Conservation (phyloP, 92 coral and sea anemone species). For the Phenganax marumi region DNA sequence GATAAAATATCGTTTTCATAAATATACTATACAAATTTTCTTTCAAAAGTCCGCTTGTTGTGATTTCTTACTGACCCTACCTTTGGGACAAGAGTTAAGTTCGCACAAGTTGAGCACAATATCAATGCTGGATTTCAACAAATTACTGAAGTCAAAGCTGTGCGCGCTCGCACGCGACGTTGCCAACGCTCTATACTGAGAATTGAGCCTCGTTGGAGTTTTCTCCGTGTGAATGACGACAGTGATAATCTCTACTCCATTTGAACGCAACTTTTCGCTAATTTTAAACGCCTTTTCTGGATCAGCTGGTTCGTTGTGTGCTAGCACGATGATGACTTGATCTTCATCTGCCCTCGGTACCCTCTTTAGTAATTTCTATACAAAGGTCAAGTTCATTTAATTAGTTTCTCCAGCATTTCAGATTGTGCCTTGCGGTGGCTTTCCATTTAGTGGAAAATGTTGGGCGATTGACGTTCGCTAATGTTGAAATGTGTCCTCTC, state of each 20-base stretch:
- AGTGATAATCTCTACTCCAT: constrained; percentile 19
- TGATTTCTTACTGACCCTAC: neutral
- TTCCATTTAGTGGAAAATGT: no score
- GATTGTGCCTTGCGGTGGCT: no score
- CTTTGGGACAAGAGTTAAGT: constrained; percentile 32
- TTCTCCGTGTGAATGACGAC: constrained; percentile 28
- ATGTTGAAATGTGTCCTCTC: no score
- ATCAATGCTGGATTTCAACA: constrained; percentile 6
- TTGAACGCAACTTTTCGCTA: constrained; percentile 11
- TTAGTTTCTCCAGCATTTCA: neutral
- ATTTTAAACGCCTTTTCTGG: constrained; percentile 26
- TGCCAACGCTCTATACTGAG: constrained; percentile 24
- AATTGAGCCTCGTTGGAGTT: constrained; percentile 5
- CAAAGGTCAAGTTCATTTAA: neutral
- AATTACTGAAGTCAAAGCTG: neutral
- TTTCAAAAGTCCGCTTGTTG: neutral
- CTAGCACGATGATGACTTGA: neutral
- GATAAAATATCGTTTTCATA: no score
- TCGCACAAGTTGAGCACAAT: constrained; percentile 28
- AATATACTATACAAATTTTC: no score
- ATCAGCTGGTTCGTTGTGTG: constrained; percentile 16
- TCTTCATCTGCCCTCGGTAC: neutral
- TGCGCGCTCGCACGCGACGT: constrained; percentile 11
- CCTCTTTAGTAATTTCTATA: neutral
- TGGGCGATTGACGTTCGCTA: no score